These are phyloP conservation scores for Eonycteris spelaea DNA, from an alignment of 2,113 vertebrate genomes.

Conservation along the genomic window DNA sequence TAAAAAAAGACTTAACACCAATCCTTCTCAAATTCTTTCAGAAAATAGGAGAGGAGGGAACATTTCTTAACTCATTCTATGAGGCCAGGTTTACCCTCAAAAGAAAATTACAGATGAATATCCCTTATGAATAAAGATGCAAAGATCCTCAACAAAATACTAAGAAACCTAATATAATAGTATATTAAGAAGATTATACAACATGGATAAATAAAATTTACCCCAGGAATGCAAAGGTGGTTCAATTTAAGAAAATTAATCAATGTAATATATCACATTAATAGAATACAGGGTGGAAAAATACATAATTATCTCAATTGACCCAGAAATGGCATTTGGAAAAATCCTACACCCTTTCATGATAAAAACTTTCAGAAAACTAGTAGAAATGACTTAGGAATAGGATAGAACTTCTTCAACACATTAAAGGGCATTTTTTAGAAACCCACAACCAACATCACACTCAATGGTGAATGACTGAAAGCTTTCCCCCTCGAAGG, in stretches of 20 bases:
- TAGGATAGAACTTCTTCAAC: neutral
- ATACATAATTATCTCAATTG: neutral
- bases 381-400: neutral
- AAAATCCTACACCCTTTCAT: neutral
- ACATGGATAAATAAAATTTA: neutral
- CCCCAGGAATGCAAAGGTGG: neutral
- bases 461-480: neutral
- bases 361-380: neutral
- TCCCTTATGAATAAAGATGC: neutral
- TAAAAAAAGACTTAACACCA: neutral
- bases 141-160: neutral
- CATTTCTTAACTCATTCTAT: neutral
- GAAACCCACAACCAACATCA: neutral
- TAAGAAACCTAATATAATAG: neutral
- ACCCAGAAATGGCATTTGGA: neutral
- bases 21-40: neutral
- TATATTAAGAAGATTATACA: neutral
- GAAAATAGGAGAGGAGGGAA: neutral
- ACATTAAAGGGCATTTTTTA: neutral
- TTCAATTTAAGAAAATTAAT: neutral
- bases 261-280: neutral
- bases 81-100: neutral
- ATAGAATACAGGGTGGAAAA: neutral
- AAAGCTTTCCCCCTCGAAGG: neutral
- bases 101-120: neutral